These are phyloP conservation scores for Vombatus ursinus DNA, from an alignment of 2,113 vertebrate genomes.

Conservation along the genomic window DNA sequence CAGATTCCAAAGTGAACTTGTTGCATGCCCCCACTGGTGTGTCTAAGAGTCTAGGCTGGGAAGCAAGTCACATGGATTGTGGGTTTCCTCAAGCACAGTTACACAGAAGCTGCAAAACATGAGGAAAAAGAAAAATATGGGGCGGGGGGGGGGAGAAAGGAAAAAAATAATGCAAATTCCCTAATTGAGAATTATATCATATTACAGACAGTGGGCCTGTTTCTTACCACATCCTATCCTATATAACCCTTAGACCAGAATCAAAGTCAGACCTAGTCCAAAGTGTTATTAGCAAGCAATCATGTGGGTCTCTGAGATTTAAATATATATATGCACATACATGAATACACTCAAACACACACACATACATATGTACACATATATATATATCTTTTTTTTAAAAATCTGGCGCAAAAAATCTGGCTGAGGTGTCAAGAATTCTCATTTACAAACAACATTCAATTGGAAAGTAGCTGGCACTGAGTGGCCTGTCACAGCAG, in stretches of 20 bases:
- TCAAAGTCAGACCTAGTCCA: constrained; percentile 40
- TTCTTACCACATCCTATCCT: constrained; percentile 16
- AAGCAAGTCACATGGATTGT: constrained; percentile 2
- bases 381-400: constrained; percentile 9
- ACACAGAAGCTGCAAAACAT: constrained; percentile 12
- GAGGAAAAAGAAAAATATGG: background rate
- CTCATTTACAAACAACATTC: constrained; percentile 40
- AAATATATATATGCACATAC: constrained; percentile 38
- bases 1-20: constrained; percentile 18
- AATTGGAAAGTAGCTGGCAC: constrained; percentile 57
- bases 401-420: constrained; percentile 53
- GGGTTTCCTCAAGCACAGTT: constrained; percentile 38
- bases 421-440: constrained; percentile 52
- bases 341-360: background rate
- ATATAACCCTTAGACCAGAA: constrained; percentile 38
- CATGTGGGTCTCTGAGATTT: constrained; percentile 45
- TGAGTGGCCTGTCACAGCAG: constrained; percentile 60
- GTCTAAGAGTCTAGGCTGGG: background rate
- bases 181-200: constrained; percentile 44
- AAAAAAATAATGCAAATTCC: constrained; percentile 9
- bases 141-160: background rate
- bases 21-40: background rate
- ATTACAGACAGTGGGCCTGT: constrained; percentile 36
- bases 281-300: constrained; percentile 14
- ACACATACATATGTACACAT: constrained; percentile 47